Evolutionary conservation across 2,113 vertebrate genomes (phyloP), one percentile per base, ranked within the genome.

Genomic region (Neofelis nebulosa): DNA sequence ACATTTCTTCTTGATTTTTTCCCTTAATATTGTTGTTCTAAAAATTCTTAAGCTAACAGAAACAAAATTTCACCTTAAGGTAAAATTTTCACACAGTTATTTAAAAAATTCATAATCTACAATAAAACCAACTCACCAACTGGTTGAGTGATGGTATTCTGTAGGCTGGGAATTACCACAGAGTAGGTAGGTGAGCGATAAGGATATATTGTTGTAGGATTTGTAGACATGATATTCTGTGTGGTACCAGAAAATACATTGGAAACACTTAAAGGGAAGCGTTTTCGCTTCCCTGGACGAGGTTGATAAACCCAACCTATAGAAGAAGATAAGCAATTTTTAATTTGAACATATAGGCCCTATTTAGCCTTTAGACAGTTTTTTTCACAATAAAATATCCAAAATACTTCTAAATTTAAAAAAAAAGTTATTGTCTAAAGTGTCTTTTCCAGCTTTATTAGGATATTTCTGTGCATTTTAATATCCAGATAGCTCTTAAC

Each of bases 281-380:
- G 97, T 97, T 99, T 99, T 95, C 97, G 99, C 96, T 99, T 99
- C 95, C 98, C 98, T 7, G 98, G 97, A 90, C 98, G 98, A 98
- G 99, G 99, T 55, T 99, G 99, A 98, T 99, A 99, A 98, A 99
- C 98, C 99, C 99, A 99, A 97, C 98, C 99, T 99, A 98, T 66
- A 94, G 97, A 93, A 96, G 93, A 87, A 98, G 93, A 98, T 83
- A 96, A 92, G 57, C 74, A 71, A 73, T 52, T 94, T 98, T 96
- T 82, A 98, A 95, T 96, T 93, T 82, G 71, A 95, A 94, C 55
- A 36, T 38, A 81, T 18, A 90, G 18, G 88, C 27, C 57, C 61
- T 85, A 79, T 18, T 85, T 95, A 65, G 68, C 41, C 50, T 95
- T 97, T 78, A 85, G 69, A 71, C 57, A 83, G 50, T 81, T 65